Base-by-base conservation (phyloP, 2,888 invertebrate genomes). In the Machimus atricapillus region DNA sequence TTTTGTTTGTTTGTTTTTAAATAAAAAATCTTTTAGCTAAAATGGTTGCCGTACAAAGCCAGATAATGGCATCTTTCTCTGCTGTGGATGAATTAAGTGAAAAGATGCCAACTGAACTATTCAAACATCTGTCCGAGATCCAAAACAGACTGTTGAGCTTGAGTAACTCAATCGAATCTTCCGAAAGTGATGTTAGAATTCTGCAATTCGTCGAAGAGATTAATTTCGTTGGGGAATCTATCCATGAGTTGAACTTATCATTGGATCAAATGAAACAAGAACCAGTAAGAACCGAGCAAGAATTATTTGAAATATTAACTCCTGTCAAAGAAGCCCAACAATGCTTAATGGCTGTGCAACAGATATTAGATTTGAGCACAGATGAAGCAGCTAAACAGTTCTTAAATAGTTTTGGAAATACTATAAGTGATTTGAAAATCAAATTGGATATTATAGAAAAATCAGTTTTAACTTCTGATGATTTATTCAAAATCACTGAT, bases 271-370 rank as follows among this genome's bases (percentile, higher is more conserved):
- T 82, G 12, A 52, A 31, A 19, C n/a, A 23, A 37, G 27, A 16
- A 8, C 23, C 31, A 4, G 27, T 52, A 19, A 46, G 37, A 52
- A 86, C 73, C 14, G 85, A 86, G 19, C 27, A 77, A 23, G 85
- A 86, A 77, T 19, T 86, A 8, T 37, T 86, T 31, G 85, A 89
- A 87, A 90, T 92, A 34, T 89, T 90, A 4, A 89, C 90, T 83
- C 92, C 92, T 4, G 90, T 91, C 2, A 89, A 90, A 86, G 90
- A 91, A 88, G 89, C 92, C 37, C 91, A 91, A 88, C 86, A 88
- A 73, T 89, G 88, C 27, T 85, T 91, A 9, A 88, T 89, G n/a
- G 73, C 87, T 16, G 89, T 90, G 77, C 89, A 90, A 87, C 88
- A 89, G 74, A 92, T 93, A 89, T 90, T 88, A 91, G 92, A 52